Conservation (phyloP, 1,140 invertebrate species). For the Thaumetopoea pityocampa region DNA sequence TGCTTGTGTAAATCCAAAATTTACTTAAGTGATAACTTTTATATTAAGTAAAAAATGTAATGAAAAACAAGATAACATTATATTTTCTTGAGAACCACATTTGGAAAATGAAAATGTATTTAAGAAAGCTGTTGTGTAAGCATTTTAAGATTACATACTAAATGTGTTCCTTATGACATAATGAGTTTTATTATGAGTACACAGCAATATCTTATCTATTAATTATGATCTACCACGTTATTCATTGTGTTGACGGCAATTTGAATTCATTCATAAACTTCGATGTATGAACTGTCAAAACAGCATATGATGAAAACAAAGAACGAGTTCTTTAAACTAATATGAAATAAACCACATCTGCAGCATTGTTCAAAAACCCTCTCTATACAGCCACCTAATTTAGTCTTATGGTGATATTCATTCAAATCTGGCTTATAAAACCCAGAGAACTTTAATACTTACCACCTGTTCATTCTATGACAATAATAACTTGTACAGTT, state of each 20-base stretch:
- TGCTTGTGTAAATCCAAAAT: too few species aligned
- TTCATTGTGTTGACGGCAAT: conserved; percentile 65
- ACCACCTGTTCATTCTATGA: conserved; percentile 67
- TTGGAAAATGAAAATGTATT: too few species aligned
- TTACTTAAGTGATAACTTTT: too few species aligned
- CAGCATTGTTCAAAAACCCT: conserved; percentile 2
- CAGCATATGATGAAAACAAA: conserved; percentile 61
- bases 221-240: conserved; percentile 58
- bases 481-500: conserved; percentile 35
- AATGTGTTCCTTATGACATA: conserved; percentile 1
- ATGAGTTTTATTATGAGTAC: conserved; percentile 27
- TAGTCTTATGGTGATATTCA: conserved; percentile 23
- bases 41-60: too few species aligned
- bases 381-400: conserved; percentile 2
- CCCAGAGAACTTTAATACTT: conserved; percentile 28
- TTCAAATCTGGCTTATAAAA: conserved; percentile 38
- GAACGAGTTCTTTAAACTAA: conserved; percentile 19
- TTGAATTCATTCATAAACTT: conserved; percentile 66
- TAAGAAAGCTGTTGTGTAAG: too few species aligned
- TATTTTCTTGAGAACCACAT: too few species aligned
- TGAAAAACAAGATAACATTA: too few species aligned
- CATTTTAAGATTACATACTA: too few species aligned
- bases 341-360: conserved; percentile 1
- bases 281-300: conserved; percentile 65
- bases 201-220: conserved; percentile 60